Evolutionary conservation across 2,113 vertebrate species (phyloP), one percentile per base, ranked within the genome.

Genomic region (Nannospalax galili): DNA sequence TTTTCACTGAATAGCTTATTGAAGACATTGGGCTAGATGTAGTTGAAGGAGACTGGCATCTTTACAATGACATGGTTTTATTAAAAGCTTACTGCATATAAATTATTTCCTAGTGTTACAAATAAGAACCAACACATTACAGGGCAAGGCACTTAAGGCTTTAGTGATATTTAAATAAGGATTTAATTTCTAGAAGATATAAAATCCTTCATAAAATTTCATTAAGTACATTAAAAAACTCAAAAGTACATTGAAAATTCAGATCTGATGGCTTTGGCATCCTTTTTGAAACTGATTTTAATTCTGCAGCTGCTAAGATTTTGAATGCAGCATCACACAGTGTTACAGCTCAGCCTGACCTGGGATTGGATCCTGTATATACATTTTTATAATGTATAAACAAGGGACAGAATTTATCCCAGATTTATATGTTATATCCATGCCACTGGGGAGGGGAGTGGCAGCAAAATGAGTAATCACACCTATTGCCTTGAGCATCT

Each of bases 1-100:
- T 37, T 81, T 94, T 84, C 62, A 88, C 35, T 28, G 35, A 80
- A 74, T 1, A 88, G 37, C 65, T 62, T 42, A 60, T 3, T 52
- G 22, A 79, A 12, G 22, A 17, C 42, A 37, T 7, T 16, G n/a
- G 37, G 70, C 14, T 60, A 77, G 19, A 85, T 20, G 20, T 2
- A 82, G 19, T 11, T 81, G 37, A 73, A 72, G 79, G 35, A 86
- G 72, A 93, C 52, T 78, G 72, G 64, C 19, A 32, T 84, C 42
- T 86, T 30, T 92, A 91, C 92, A 93, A 92, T 82, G n/a, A n/a
- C n/a, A 58, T 60, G 80, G 45, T 40, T 48, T 91, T 73, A 86
- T 84, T 90, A 89, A 93, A 73, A 35, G 22, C 3, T 40, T 69
- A 78, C 0, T 89, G n/a, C 14, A 52, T 64, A 22, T 8, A 85